Evolutionary conservation across 2,888 invertebrate genomes (phyloP).

Genomic region (Ypsolopha scabrella): DNA sequence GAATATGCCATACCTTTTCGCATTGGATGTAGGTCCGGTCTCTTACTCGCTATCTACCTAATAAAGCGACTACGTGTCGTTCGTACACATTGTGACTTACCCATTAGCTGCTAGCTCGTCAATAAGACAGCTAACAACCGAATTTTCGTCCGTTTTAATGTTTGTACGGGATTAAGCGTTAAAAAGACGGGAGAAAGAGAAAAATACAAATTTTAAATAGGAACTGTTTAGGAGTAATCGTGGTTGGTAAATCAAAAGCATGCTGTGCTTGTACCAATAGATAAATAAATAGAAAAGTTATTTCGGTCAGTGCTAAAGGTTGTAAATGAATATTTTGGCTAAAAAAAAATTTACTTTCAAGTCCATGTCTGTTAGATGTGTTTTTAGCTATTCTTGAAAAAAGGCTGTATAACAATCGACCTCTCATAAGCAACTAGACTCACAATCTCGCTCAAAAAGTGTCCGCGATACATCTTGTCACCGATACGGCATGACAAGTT

Average conservation of each 20-base stretch:
- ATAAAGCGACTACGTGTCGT: background rate
- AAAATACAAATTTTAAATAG: constrained; percentile 19
- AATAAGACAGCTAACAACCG: constrained; percentile 81
- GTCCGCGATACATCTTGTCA: too few species aligned
- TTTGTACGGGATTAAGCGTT: constrained; percentile 57
- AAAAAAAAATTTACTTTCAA: background rate
- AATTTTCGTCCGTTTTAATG: constrained; percentile 42
- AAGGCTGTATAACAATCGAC: background rate
- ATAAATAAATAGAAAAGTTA: constrained; percentile 8
- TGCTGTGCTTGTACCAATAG: constrained; percentile 44
- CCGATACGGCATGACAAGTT: too few species aligned
- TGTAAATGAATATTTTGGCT: background rate
- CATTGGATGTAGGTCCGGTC: background rate
- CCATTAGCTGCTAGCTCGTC: constrained; percentile 85
- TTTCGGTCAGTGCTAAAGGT: background rate
- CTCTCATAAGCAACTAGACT: too few species aligned
- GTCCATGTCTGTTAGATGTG: background rate
- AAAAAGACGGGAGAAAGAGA: constrained; percentile 61
- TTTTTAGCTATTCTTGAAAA: background rate
- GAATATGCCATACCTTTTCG: too few species aligned
- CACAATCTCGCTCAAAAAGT: too few species aligned
- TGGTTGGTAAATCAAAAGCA: constrained; percentile 30
- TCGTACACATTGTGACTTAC: constrained; percentile 68
- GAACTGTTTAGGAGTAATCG: background rate
- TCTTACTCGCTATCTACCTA: background rate